phyloP scores from a whole-genome alignment of 2,797 vertebrate species.

The Delichon dasypus region DNA sequence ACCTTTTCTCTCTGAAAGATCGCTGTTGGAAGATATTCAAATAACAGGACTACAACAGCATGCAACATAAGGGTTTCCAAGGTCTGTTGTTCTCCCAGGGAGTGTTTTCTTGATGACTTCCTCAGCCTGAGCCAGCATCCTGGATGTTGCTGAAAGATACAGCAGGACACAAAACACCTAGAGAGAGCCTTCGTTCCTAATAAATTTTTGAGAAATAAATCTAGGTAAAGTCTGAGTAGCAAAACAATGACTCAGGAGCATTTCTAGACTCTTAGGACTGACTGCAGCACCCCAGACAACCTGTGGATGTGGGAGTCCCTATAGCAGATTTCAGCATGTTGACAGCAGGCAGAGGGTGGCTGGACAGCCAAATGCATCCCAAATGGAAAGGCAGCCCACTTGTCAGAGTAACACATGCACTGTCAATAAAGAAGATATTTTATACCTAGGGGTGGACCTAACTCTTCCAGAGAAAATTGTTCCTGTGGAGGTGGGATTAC shows the following conservation, averaged over 20 bases:
- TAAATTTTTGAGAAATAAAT: background rate
- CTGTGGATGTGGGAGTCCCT: background rate
- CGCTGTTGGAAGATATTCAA: background rate
- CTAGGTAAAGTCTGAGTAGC: background rate
- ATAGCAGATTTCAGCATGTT: background rate
- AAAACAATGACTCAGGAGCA: background rate
- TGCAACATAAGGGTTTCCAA: background rate
- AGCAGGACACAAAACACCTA: background rate
- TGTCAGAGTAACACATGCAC: background rate
- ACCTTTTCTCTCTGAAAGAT: background rate
- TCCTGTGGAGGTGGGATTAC: background rate
- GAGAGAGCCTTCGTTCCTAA: background rate
- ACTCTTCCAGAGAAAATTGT: background rate
- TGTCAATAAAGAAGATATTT: background rate
- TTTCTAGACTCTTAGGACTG: background rate
- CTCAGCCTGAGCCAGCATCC: background rate
- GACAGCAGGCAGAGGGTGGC: background rate
- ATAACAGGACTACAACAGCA: background rate
- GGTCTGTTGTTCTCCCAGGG: background rate
- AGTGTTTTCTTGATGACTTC: background rate
- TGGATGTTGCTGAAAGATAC: background rate
- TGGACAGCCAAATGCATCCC: background rate
- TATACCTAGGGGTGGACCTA: background rate
- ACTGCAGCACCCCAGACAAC: rapidly evolving
- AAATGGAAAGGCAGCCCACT: background rate